Conservation (phyloP, 2,113 vertebrate species). For the Onychostoma macrolepis region DNA sequence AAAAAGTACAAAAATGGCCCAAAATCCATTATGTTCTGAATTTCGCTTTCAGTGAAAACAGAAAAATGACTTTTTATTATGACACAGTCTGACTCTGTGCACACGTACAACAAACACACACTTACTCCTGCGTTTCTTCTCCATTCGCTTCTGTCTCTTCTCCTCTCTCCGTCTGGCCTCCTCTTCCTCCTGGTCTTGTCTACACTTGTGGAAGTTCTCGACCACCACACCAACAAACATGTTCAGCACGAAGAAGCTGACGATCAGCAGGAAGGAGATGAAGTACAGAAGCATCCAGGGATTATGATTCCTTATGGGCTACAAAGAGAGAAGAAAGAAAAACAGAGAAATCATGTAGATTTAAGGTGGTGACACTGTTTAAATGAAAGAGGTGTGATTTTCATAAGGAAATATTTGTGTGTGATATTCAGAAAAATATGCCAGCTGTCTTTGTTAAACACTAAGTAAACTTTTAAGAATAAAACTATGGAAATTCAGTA, state of each 20-base stretch:
- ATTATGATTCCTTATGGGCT: constrained; percentile 91
- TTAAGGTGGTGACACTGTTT: constrained; percentile 38
- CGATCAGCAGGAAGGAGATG: constrained; percentile 96
- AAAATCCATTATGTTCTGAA: background rate
- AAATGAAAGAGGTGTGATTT: background rate
- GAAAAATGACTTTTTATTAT: background rate
- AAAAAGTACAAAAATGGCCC: background rate
- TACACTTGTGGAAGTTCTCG: constrained; percentile 97
- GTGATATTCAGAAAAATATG: background rate
- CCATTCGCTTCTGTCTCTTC: constrained; percentile 86
- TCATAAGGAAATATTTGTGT: background rate
- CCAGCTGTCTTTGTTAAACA: background rate
- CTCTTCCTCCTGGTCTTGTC: constrained; percentile 94
- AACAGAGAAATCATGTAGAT: constrained; percentile 1
- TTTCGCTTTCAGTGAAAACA: background rate
- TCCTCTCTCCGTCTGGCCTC: constrained; percentile 88
- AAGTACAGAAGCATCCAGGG: constrained; percentile 97
- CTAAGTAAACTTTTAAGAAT: background rate
- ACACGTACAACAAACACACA: background rate
- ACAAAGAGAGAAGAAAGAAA: constrained; percentile 42
- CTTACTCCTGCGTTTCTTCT: constrained; percentile 97
- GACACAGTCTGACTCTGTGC: background rate
- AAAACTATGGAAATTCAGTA: background rate
- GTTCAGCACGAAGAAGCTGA: constrained; percentile 97
- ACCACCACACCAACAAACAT: constrained; percentile 97